phyloP scores from a whole-genome alignment of 2,888 invertebrate species.

The Mesorhabditis sp. region DNA sequence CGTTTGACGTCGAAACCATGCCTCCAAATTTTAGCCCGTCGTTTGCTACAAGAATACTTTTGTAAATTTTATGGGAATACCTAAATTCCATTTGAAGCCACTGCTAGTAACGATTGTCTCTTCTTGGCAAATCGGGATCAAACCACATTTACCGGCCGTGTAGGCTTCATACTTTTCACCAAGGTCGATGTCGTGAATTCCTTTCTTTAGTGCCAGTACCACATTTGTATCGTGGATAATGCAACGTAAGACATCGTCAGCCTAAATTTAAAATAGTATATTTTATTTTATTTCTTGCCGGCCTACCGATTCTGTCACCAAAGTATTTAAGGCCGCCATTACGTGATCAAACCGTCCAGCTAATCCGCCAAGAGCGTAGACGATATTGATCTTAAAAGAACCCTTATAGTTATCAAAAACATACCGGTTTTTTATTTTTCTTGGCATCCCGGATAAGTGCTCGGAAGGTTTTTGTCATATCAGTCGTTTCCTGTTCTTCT shows the following conservation, averaged over 20 bases:
- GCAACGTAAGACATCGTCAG: background rate
- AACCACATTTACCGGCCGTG: slow-evolving; percentile 33
- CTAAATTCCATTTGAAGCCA: slow-evolving; percentile 48
- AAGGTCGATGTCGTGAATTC: slow-evolving; percentile 8
- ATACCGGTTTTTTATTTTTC: background rate
- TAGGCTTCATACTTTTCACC: background rate
- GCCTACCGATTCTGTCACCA: slow-evolving; percentile 14
- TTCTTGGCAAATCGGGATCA: slow-evolving; percentile 45
- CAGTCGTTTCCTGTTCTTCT: background rate
- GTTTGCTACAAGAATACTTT: slow-evolving; percentile 15
- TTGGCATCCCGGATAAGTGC: background rate
- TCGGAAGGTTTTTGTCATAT: slow-evolving; percentile 4
- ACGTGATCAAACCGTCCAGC: slow-evolving; percentile 52
- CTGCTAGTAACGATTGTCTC: slow-evolving; percentile 39
- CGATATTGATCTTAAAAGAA: slow-evolving; percentile 16
- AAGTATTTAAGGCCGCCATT: slow-evolving; percentile 38
- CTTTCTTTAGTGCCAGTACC: slow-evolving; percentile 23
- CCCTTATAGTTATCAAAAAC: background rate
- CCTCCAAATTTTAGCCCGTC: slow-evolving; percentile 24
- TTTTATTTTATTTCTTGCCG: background rate
- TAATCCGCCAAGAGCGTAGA: slow-evolving; percentile 40
- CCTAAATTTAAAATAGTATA: no score
- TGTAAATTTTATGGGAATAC: slow-evolving; percentile 11
- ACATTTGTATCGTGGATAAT: slow-evolving; percentile 26
- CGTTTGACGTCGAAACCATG: slow-evolving; percentile 32